Conservation (phyloP, 2,113 vertebrate genomes). For the Semnornis frantzii region DNA sequence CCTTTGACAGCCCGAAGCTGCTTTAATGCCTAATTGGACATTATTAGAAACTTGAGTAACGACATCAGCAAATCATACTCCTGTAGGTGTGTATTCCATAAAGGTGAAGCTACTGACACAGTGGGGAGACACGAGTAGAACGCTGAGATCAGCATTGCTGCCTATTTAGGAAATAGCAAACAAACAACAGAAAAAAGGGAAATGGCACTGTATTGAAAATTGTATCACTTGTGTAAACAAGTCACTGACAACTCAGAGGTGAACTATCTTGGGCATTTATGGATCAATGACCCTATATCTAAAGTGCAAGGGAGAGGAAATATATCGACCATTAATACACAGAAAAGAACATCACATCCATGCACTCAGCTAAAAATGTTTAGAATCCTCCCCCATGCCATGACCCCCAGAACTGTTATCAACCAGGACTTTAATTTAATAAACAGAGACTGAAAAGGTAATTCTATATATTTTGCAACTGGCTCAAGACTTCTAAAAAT, state of each 20-base stretch:
- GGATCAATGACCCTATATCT: neutral
- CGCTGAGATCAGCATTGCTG: neutral
- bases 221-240: slow-evolving; percentile 16
- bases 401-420: neutral
- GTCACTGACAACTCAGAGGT: neutral
- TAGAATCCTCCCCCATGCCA: neutral
- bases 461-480: neutral
- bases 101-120: neutral
- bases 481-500: neutral
- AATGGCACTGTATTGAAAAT: neutral
- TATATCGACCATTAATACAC: neutral
- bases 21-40: neutral
- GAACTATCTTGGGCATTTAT: neutral
- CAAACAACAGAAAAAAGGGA: slow-evolving; percentile 2
- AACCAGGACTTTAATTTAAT: neutral
- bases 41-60: neutral
- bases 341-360: neutral
- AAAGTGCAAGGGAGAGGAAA: neutral
- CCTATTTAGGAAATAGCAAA: neutral
- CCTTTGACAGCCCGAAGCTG: neutral
- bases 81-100: neutral
- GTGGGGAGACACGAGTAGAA: neutral
- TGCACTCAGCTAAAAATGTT: neutral
- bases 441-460: neutral
- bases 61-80: neutral